Evolutionary conservation across 2,113 vertebrate species (phyloP).

Genomic region (Grallaria varia): DNA sequence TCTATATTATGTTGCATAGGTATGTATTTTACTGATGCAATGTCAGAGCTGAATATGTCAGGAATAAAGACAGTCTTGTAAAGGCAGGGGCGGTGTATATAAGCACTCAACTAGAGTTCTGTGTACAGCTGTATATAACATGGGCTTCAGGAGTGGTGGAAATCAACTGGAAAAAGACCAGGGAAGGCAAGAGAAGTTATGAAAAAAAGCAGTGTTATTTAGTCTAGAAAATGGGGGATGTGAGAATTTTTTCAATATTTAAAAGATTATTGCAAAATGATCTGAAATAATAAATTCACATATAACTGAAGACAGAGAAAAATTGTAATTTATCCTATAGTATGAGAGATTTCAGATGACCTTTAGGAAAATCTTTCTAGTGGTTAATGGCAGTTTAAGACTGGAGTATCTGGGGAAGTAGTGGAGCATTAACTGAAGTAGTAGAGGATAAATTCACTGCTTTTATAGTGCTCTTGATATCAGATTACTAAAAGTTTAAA

Average conservation of each 20-base stretch:
- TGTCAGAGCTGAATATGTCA: neutral
- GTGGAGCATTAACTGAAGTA: neutral
- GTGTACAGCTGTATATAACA: neutral
- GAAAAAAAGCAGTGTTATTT: neutral
- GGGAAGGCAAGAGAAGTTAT: neutral
- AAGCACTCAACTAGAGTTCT: neutral
- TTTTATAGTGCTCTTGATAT: neutral
- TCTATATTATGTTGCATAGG: neutral
- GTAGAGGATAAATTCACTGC: neutral
- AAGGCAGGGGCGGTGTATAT: neutral
- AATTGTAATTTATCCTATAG: neutral
- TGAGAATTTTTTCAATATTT: neutral
- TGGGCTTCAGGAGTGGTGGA: neutral
- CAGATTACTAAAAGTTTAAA: neutral
- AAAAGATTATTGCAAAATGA: neutral
- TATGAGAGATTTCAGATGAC: neutral
- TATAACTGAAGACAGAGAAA: neutral
- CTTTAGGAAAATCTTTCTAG: neutral
- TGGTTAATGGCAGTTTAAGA: neutral
- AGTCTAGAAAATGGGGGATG: neutral
- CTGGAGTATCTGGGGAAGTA: neutral
- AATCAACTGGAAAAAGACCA: neutral
- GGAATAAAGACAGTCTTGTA: neutral
- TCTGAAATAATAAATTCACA: neutral
- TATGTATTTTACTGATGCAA: neutral